Conservation (phyloP, 2,797 vertebrate genomes). For the Lithobates pipiens region DNA sequence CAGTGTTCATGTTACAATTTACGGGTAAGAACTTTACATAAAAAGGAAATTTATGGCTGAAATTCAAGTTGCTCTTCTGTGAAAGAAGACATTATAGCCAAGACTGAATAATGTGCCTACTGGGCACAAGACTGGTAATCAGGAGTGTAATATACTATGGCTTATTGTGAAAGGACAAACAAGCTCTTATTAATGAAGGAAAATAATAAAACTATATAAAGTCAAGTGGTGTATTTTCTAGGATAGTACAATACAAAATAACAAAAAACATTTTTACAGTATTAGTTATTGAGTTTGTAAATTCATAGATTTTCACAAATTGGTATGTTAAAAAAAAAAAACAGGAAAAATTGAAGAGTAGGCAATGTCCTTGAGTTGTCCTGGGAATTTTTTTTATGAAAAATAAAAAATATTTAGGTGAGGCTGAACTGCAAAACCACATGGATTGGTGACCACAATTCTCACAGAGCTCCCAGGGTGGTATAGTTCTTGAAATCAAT, state of each 20-base stretch:
- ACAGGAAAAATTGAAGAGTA: no score
- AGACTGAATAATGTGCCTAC: slow-evolving; percentile 42
- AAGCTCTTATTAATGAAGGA: slow-evolving; percentile 53
- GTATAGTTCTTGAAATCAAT: no score
- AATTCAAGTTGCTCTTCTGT: slow-evolving; percentile 32
- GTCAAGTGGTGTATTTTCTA: neutral
- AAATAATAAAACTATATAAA: slow-evolving; percentile 22
- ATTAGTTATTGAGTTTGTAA: neutral
- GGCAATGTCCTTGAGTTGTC: no score
- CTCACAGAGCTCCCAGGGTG: no score
- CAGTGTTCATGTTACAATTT: slow-evolving; percentile 33
- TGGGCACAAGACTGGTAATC: slow-evolving; percentile 32
- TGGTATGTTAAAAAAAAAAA: neutral
- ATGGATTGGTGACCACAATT: no score
- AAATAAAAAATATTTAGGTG: no score
- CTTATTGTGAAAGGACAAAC: slow-evolving; percentile 51
- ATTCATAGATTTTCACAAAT: neutral
- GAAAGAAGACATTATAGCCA: slow-evolving; percentile 42
- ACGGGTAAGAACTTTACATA: slow-evolving; percentile 31
- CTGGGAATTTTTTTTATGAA: no score
- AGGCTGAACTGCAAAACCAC: no score
- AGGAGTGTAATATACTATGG: slow-evolving; percentile 33
- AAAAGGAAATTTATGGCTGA: slow-evolving; percentile 42
- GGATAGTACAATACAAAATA: neutral
- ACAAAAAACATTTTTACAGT: neutral